These are phyloP conservation scores for Triplophysa dalaica DNA, from an alignment of 2,113 vertebrate genomes.

Conservation along the genomic window DNA sequence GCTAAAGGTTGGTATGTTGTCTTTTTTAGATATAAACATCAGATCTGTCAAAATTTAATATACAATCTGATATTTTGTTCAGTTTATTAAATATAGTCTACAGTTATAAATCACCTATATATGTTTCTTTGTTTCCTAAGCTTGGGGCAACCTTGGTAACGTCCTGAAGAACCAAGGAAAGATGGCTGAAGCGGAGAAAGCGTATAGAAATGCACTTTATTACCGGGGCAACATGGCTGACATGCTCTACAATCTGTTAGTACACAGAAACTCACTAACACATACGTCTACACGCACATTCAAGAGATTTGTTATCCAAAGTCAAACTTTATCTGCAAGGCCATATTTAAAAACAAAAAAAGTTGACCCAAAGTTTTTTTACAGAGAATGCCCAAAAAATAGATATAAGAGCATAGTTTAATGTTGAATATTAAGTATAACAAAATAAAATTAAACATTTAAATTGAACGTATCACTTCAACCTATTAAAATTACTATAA, in stretches of 20 bases:
- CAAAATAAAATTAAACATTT: too few relatives aligned
- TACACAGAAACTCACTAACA: constrained; percentile 50
- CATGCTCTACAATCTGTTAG: constrained; percentile 99
- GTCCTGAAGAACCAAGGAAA: constrained; percentile 98
- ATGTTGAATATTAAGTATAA: too few relatives aligned
- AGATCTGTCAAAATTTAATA: neutral
- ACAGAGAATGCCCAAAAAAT: too few relatives aligned
- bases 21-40: neutral
- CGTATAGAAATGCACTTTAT: constrained; percentile 95
- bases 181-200: constrained; percentile 91
- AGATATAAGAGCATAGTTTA: too few relatives aligned
- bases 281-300: neutral
- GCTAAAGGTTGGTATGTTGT: constrained; percentile 85
- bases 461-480: too few relatives aligned
- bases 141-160: constrained; percentile 98
- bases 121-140: constrained; percentile 66
- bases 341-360: too few relatives aligned
- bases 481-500: too few relatives aligned
- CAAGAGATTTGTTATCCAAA: neutral
- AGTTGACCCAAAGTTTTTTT: too few relatives aligned
- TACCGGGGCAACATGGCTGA: constrained; percentile 99
- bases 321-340: too few relatives aligned
- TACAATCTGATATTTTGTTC: too few relatives aligned
- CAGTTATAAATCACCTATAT: too few relatives aligned
- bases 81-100: too few relatives aligned